phyloP scores from a whole-genome alignment of 2,113 vertebrate genomes.

The Vicugna pacos region DNA sequence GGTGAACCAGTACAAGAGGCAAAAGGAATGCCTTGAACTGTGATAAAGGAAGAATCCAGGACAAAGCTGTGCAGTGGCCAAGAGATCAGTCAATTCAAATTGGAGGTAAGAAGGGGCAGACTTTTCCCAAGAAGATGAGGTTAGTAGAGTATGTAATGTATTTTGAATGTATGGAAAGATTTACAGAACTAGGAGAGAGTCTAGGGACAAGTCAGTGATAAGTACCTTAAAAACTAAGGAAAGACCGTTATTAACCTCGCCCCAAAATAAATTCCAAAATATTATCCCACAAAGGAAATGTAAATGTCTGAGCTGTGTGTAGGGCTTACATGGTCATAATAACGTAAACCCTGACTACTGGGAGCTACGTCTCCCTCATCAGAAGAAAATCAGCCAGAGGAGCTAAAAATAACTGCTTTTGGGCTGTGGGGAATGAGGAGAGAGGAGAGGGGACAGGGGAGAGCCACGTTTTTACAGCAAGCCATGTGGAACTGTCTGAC shows the following conservation, averaged over 20 bases:
- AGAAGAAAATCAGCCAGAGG: not conserved
- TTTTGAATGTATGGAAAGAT: not conserved
- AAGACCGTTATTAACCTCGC: not conserved
- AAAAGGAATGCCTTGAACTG: not conserved
- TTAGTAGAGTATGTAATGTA: not conserved
- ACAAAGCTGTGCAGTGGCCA: not conserved
- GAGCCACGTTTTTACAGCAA: not conserved
- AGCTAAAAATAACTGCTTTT: not conserved
- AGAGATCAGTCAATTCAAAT: not conserved
- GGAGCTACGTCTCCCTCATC: not conserved
- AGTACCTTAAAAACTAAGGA: slow-evolving; percentile 1
- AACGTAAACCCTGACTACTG: not conserved
- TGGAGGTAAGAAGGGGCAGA: not conserved
- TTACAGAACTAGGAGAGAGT: not conserved
- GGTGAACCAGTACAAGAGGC: not conserved
- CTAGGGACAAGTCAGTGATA: not conserved
- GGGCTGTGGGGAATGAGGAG: not conserved
- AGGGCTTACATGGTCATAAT: not conserved
- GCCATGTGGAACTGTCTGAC: not conserved
- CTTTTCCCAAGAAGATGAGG: not conserved
- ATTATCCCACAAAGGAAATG: not conserved
- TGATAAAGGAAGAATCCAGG: not conserved
- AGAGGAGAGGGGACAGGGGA: not conserved
- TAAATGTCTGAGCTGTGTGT: not conserved
- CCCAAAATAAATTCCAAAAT: not conserved